A percentile compares a stretch with the other conserved stretches of the same genome.
Conservation (phyloP, 2,797 vertebrate genomes). For the Ptychobarbus kaznakovi region DNA sequence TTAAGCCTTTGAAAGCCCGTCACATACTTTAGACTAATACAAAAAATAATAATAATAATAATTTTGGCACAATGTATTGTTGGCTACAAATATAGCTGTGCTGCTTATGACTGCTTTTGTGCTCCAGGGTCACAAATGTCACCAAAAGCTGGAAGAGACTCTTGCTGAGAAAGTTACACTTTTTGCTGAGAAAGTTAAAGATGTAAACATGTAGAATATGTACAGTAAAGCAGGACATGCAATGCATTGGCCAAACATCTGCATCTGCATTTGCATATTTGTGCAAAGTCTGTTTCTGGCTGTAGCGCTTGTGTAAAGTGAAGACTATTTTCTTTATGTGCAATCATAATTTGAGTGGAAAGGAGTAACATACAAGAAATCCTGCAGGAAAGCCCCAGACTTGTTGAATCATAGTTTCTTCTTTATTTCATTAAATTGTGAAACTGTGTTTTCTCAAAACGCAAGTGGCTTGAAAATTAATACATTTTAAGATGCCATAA, state of each 20-base stretch:
- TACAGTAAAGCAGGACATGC: background rate
- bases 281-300: background rate
- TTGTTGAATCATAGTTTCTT: background rate
- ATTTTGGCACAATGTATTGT: too few relatives aligned
- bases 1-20: conserved; percentile 21
- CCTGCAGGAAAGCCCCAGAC: background rate
- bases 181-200: too few relatives aligned
- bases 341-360: background rate
- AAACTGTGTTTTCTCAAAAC: conserved; percentile 11
- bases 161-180: too few relatives aligned
- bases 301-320: background rate
- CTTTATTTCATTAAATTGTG: background rate
- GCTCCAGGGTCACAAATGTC: background rate
- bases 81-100: too few relatives aligned
- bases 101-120: too few relatives aligned
- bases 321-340: background rate
- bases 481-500: too few relatives aligned
- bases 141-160: background rate
- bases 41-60: too few relatives aligned
- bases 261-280: background rate
- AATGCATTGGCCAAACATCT: background rate
- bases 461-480: background rate
- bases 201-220: background rate
- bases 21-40: background rate
- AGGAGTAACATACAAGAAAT: background rate